phyloP scores from a whole-genome alignment of 1,140 invertebrate species.

The Pogonomyrmex barbatus region DNA sequence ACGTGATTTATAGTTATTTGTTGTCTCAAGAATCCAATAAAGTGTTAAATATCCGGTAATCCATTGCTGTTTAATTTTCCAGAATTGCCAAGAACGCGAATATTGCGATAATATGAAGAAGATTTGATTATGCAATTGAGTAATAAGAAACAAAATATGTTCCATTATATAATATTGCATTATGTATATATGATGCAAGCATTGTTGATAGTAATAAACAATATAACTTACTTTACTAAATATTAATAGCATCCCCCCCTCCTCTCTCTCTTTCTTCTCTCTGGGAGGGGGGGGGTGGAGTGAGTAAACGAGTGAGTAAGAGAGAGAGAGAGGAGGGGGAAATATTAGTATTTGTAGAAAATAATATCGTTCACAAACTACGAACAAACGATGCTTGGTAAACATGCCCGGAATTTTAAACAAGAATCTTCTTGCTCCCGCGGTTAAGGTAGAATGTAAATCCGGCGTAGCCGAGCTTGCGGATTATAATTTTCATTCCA shows the following conservation, averaged over 20 bases:
- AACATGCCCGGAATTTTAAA: slow-evolving; percentile 69
- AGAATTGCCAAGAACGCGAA: slow-evolving; percentile 22
- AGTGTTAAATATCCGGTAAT: slow-evolving; percentile 46
- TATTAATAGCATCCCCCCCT: too few relatives aligned
- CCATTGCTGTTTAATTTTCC: slow-evolving; percentile 45
- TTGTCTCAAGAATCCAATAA: slow-evolving; percentile 39
- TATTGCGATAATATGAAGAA: background rate
- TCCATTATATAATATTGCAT: too few relatives aligned
- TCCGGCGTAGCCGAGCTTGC: slow-evolving; percentile 44
- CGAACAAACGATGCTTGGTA: slow-evolving; percentile 53
- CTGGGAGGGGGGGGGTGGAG: background rate
- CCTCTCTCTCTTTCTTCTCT: too few relatives aligned
- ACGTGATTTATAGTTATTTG: slow-evolving; percentile 23
- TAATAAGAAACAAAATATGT: background rate
- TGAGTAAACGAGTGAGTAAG: too few relatives aligned
- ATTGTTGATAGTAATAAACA: too few relatives aligned
- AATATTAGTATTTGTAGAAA: slow-evolving; percentile 70
- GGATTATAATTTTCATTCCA: slow-evolving; percentile 58
- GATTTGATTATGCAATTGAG: slow-evolving; percentile 27
- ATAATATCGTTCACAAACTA: slow-evolving; percentile 67
- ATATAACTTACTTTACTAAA: too few relatives aligned
- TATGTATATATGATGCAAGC: too few relatives aligned
- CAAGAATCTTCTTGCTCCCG: slow-evolving; percentile 62
- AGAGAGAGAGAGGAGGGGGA: background rate
- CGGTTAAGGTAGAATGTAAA: slow-evolving; percentile 64